Conservation (phyloP, 1,140 invertebrate species). For the Eupeodes corollae region DNA sequence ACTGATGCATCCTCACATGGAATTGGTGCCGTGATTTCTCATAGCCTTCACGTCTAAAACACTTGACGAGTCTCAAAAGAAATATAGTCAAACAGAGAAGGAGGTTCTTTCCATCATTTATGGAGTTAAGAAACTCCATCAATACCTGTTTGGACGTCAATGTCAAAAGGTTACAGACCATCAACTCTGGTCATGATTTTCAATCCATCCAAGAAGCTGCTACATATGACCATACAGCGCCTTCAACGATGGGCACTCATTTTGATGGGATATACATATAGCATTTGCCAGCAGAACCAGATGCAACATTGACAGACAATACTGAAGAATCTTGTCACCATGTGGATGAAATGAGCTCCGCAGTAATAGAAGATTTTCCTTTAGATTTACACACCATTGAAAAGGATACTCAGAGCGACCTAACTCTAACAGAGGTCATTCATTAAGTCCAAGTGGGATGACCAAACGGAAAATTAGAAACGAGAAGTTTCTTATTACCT, state of each 20-base stretch:
- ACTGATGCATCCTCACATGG: no score
- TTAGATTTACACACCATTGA: conserved; percentile 2
- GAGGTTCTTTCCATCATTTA: no score
- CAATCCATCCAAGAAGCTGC: no score
- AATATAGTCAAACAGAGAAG: background rate
- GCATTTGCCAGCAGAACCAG: background rate
- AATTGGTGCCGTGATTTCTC: no score
- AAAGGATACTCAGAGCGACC: background rate
- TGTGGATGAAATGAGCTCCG: no score
- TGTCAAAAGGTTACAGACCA: conserved; percentile 34
- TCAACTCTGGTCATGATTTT: conserved; percentile 29
- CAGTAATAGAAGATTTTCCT: conserved; percentile 6
- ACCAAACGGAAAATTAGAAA: no score
- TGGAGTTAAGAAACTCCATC: background rate
- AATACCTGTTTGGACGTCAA: background rate
- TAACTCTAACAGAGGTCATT: background rate
- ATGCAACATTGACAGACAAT: conserved; percentile 7
- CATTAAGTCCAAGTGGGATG: conserved; percentile 4
- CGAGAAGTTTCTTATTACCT: no score
- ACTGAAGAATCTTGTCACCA: conserved; percentile 7
- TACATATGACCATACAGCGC: conserved; percentile 3
- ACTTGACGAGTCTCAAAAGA: conserved; percentile 5
- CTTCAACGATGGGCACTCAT: conserved; percentile 6
- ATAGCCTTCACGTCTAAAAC: conserved; percentile 1
- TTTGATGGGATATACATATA: conserved; percentile 3